Conservation (phyloP, 2,797 vertebrate species). For the Macrochelys suwanniensis region DNA sequence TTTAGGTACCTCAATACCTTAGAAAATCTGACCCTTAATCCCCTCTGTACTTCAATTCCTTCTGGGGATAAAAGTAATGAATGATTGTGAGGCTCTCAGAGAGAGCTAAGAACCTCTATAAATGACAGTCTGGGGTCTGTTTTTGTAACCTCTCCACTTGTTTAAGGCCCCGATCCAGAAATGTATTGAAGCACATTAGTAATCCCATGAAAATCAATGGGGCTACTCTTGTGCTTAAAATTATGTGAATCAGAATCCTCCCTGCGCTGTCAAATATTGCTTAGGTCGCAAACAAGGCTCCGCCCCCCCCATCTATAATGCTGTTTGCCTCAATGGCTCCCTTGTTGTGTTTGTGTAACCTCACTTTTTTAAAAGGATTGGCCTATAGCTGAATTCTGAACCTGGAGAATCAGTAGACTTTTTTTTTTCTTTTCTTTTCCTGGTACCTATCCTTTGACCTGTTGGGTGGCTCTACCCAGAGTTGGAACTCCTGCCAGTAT, state of each 20-base stretch:
- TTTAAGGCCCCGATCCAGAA: background rate
- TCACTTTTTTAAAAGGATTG: fast-evolving
- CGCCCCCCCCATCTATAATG: fast-evolving
- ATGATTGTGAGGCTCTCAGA: background rate
- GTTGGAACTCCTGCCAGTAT: fast-evolving
- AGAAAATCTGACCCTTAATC: background rate
- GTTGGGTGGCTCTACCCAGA: background rate
- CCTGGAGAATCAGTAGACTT: fast-evolving
- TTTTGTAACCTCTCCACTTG: fast-evolving
- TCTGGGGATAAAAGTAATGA: fast-evolving
- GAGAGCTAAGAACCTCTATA: background rate
- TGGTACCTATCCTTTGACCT: background rate
- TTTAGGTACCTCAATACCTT: fast-evolving
- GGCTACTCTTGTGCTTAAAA: background rate
- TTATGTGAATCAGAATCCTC: fast-evolving
- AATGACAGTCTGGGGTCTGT: fast-evolving
- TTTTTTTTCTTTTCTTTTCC: background rate
- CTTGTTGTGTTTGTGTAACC: background rate
- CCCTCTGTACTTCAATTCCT: background rate
- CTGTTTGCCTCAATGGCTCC: fast-evolving
- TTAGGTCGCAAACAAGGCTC: fast-evolving
- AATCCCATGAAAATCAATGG: fast-evolving
- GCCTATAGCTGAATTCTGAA: fast-evolving
- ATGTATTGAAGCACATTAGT: fast-evolving
- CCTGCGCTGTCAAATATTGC: fast-evolving